phyloP scores from a whole-genome alignment of 2,888 invertebrate genomes.

The Cephus nigrinus region DNA sequence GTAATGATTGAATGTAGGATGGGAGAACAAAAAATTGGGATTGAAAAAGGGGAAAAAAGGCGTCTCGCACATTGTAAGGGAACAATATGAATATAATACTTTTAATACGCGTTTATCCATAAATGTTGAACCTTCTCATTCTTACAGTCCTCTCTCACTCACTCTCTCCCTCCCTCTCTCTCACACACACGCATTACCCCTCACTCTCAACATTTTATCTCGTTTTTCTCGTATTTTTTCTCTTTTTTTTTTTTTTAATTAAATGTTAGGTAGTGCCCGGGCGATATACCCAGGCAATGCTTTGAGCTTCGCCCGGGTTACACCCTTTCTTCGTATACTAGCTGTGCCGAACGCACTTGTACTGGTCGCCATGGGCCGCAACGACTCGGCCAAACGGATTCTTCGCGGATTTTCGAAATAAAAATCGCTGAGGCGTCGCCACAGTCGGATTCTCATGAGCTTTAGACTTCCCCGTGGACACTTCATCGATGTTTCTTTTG shows the following conservation, averaged over 20 bases:
- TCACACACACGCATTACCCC: constrained; percentile 14
- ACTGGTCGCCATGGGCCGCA: constrained; percentile 59
- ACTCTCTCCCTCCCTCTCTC: constrained; percentile 15
- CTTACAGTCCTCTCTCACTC: constrained; percentile 14
- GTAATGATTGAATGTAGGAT: constrained; percentile 26
- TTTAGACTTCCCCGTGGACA: not conserved
- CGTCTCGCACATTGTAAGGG: constrained; percentile 34
- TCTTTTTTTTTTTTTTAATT: constrained; percentile 50
- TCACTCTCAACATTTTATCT: constrained; percentile 24
- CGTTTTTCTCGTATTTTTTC: constrained; percentile 37
- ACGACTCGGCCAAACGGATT: constrained; percentile 47
- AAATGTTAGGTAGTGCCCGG: constrained; percentile 62
- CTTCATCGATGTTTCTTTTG: not conserved
- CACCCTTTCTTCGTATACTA: constrained; percentile 62
- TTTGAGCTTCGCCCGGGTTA: constrained; percentile 51
- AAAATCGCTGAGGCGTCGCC: not conserved
- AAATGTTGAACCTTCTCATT: constrained; percentile 54
- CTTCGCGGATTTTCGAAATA: not conserved
- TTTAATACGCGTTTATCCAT: constrained; percentile 53
- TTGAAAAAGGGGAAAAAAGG: constrained; percentile 23
- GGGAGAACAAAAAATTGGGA: constrained; percentile 29
- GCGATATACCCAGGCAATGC: constrained; percentile 46
- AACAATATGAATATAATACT: constrained; percentile 40
- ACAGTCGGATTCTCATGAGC: not conserved
- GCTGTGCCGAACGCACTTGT: constrained; percentile 67